Percentiles rank a stretch among this genome's conserved stretches.
These are phyloP conservation scores for Thomomys bottae DNA, from an alignment of 2,113 vertebrate genomes.

Conservation along the genomic window DNA sequence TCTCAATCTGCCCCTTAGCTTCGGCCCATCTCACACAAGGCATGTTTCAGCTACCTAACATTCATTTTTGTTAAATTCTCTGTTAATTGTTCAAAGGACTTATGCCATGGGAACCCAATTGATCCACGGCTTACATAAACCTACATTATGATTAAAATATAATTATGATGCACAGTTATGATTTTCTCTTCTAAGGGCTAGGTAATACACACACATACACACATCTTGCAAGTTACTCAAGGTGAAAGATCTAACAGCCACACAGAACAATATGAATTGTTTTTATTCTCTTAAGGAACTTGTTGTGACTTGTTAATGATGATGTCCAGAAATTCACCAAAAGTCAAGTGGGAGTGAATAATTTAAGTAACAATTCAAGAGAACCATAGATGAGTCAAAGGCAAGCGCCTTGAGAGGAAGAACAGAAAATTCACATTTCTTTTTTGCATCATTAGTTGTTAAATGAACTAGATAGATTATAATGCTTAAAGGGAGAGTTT, in stretches of 20 bases:
- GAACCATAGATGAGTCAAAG: constrained; percentile 28
- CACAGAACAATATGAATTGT: constrained; percentile 6
- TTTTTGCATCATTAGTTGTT: constrained; percentile 66
- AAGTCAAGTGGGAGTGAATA: constrained; percentile 66
- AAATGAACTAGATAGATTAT: constrained; percentile 62
- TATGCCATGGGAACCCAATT: background rate
- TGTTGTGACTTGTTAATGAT: constrained; percentile 62
- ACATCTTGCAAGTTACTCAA: background rate
- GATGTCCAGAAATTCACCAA: constrained; percentile 53
- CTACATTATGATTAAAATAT: background rate
- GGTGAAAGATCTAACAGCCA: background rate
- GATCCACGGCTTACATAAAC: background rate
- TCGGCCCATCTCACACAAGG: no score
- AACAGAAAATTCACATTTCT: no score
- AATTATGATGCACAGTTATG: background rate
- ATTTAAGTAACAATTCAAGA: constrained; percentile 66
- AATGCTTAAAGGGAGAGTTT: constrained; percentile 52
- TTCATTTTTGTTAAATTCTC: no score
- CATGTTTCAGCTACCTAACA: no score
- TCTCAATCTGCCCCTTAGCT: no score
- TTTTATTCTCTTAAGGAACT: constrained; percentile 57
- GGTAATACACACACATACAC: background rate
- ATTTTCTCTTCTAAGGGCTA: background rate
- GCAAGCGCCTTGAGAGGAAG: background rate
- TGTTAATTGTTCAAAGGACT: no score